phyloP scores from a whole-genome alignment of 2,888 invertebrate species.

The Stenurella melanura region DNA sequence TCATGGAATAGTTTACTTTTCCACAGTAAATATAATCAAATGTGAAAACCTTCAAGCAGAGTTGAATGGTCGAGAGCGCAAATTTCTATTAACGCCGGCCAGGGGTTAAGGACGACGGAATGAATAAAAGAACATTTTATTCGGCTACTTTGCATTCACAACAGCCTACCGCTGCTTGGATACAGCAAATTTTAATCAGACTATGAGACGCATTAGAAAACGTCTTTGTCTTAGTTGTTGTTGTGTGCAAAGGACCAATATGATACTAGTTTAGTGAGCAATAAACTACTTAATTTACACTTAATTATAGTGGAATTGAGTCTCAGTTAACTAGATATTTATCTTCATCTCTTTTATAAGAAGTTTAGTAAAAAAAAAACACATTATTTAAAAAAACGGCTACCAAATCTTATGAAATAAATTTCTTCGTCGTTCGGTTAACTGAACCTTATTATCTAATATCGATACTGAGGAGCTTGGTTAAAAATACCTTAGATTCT shows the following conservation, averaged over 20 bases:
- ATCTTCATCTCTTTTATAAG: too few species aligned
- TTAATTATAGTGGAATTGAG: too few species aligned
- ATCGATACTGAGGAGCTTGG: too few species aligned
- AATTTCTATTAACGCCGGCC: not conserved
- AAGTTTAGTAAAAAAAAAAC: too few species aligned
- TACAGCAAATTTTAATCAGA: constrained; percentile 1
- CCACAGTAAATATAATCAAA: not conserved
- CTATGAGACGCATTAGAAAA: not conserved
- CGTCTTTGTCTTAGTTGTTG: not conserved
- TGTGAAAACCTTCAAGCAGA: not conserved
- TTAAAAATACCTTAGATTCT: too few species aligned
- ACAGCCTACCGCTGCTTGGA: not conserved
- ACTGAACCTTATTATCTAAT: too few species aligned
- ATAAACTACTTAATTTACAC: not conserved
- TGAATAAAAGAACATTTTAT: not conserved
- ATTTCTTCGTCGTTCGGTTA: too few species aligned
- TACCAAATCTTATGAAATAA: too few species aligned
- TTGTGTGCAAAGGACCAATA: not conserved
- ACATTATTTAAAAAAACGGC: too few species aligned
- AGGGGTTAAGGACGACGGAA: not conserved
- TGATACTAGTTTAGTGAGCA: not conserved
- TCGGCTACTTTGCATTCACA: not conserved
- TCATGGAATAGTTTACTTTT: not conserved
- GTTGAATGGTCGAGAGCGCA: not conserved
- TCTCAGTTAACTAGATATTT: too few species aligned